Percentiles rank a stretch among this genome's conserved stretches.
Evolutionary conservation across 2,797 vertebrate species (phyloP).

Genomic region (Sebastes hubbsi): DNA sequence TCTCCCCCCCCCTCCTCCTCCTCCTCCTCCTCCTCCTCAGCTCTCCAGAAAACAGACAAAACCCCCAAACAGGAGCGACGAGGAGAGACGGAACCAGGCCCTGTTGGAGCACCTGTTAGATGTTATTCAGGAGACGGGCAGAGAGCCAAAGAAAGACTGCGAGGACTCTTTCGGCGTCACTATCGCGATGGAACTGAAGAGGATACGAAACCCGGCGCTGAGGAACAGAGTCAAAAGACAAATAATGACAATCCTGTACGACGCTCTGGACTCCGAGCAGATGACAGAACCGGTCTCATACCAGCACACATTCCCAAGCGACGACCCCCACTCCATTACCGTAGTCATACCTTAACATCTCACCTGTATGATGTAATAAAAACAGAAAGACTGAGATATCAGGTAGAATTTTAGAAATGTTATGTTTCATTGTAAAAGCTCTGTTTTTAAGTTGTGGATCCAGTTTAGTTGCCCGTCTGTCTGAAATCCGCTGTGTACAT

Average conservation of each 20-base stretch:
- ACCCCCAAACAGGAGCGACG: neutral
- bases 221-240: neutral
- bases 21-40: no score
- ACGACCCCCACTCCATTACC: neutral
- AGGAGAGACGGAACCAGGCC: neutral
- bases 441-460: neutral
- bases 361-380: neutral
- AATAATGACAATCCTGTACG: neutral
- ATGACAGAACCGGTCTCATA: neutral
- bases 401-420: neutral
- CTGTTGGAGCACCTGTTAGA: neutral
- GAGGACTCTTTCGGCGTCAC: neutral
- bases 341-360: neutral
- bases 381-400: neutral
- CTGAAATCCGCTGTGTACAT: neutral
- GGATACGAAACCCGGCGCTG: neutral
- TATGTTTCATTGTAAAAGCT: neutral
- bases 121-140: neutral
- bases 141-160: neutral
- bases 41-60: neutral
- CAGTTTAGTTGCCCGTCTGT: neutral
- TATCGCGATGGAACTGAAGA: neutral
- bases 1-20: neutral
- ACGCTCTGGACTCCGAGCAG: slow-evolving; percentile 2
- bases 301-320: neutral